Base-by-base conservation (phyloP, 1,140 invertebrate species). In the Paralvinella palmiformis region DNA sequence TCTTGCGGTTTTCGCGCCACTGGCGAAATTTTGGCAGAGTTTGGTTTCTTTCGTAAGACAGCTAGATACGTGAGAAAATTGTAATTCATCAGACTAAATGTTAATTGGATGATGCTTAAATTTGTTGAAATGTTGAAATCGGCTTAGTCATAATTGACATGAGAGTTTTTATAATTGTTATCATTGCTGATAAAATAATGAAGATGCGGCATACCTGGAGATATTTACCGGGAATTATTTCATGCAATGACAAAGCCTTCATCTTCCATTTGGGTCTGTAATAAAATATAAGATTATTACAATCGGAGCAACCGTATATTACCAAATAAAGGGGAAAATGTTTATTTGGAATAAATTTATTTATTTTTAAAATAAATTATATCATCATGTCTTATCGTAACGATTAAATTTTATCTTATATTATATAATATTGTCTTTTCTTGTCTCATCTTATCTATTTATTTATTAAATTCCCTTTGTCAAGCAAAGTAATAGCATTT, bases 241-340 rank as follows among this genome's bases (percentile, higher is more conserved):
- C 58, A 22, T 59, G 58, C 35, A 59, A 36, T 17, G 58, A 32
- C 36, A 37, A 27, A 15, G 58, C 41, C 36, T 37, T 24, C 22
- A 59, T 59, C 31, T 59, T 37, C 58, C 58, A 59, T 17, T 59
- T 59, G 20, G 58, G 58, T 17, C 58, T 59, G n/a, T 15, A n/a
- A 57, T 31, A 20, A 52, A 52, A 1, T n/a, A n/a, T n/a, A n/a
- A n/a, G n/a, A n/a, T n/a, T n/a, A n/a, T n/a, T n/a, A n/a, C n/a
- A n/a, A n/a, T n/a, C n/a, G n/a, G n/a, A n/a, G n/a, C n/a, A n/a
- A n/a, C n/a, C n/a, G n/a, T n/a, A n/a, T n/a, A n/a, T n/a, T n/a
- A n/a, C n/a, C n/a, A n/a, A n/a, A n/a, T n/a, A n/a, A n/a, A n/a
- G n/a, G n/a, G n/a, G n/a, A n/a, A n/a, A n/a, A n/a, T n/a, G n/a